Evolutionary conservation across 2,888 invertebrate species (phyloP).

Genomic region (Lasioglossum oenotherae): DNA sequence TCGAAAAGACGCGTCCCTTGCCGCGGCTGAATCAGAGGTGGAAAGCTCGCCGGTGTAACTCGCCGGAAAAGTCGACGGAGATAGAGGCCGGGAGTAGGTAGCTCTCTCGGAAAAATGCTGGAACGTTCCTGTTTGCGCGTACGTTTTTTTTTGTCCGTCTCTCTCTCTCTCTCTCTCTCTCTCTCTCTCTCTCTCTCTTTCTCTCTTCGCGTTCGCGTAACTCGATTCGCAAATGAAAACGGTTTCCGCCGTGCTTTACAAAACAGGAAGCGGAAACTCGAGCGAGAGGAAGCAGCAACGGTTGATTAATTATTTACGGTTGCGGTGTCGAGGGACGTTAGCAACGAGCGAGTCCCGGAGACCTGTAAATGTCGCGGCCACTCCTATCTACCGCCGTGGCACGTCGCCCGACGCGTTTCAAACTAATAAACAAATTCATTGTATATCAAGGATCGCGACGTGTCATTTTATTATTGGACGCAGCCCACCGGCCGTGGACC

Average conservation of each 20-base stretch:
- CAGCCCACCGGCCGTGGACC: not conserved
- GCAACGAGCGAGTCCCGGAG: not conserved
- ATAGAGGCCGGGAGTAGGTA: not conserved
- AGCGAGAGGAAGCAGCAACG: not conserved
- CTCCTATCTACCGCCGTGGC: not conserved
- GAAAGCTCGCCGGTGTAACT: not conserved
- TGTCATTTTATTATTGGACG: constrained; percentile 30
- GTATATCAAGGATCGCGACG: not conserved
- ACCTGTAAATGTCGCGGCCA: not conserved
- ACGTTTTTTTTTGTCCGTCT: not conserved
- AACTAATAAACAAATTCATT: constrained; percentile 17
- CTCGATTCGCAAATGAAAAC: constrained; percentile 3
- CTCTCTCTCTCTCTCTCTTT: not conserved
- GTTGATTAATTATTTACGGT: not conserved
- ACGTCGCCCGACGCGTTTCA: not conserved
- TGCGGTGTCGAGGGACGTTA: not conserved
- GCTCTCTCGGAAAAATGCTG: not conserved
- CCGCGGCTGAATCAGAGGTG: not conserved
- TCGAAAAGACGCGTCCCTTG: not conserved
- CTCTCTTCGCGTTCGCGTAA: not conserved
- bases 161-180: not conserved
- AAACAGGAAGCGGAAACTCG: not conserved
- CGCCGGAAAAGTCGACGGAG: not conserved
- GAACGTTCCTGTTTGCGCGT: not conserved
- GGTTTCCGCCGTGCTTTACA: not conserved